Percentiles rank a stretch among this genome's conserved stretches.
Evolutionary conservation across 2,888 invertebrate genomes (phyloP).

Genomic region (Parapristionchus giblindavisi): DNA sequence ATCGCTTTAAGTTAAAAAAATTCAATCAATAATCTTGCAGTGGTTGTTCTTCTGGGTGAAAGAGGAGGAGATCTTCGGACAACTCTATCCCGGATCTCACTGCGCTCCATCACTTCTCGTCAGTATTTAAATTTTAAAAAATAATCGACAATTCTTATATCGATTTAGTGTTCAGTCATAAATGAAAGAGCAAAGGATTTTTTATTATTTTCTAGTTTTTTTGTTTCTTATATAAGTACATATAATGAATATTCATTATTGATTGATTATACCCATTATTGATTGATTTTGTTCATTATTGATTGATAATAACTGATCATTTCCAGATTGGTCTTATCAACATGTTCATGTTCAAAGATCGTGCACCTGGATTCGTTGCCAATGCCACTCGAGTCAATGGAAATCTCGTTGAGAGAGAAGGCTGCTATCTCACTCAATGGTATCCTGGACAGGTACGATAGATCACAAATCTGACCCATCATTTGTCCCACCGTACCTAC

Average conservation of each 20-base stretch:
- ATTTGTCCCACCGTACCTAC: not conserved
- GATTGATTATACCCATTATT: too few species aligned
- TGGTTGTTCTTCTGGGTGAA: constrained; percentile 72
- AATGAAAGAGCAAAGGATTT: too few species aligned
- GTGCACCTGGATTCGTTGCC: constrained; percentile 56
- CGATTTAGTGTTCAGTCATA: not conserved
- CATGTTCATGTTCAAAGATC: constrained; percentile 69
- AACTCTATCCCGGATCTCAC: constrained; percentile 65
- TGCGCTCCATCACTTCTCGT: constrained; percentile 69
- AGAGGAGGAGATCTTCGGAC: constrained; percentile 55
- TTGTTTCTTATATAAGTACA: too few species aligned
- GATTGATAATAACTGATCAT: not conserved
- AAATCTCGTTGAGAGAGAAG: constrained; percentile 42
- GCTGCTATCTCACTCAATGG: constrained; percentile 69
- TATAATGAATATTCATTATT: too few species aligned
- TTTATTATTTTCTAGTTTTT: too few species aligned
- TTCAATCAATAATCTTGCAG: constrained; percentile 56
- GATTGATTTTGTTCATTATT: not conserved
- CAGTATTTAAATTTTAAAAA: constrained; percentile 70
- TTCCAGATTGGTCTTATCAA: constrained; percentile 68
- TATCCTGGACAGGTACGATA: constrained; percentile 67
- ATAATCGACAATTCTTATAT: not conserved
- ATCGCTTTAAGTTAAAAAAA: not conserved
- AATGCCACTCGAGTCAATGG: constrained; percentile 37
- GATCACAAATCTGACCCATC: constrained; percentile 40